A percentile compares a stretch with the other conserved stretches of the same genome.
Conservation (phyloP, 2,797 vertebrate species). For the Acanthopagrus latus region DNA sequence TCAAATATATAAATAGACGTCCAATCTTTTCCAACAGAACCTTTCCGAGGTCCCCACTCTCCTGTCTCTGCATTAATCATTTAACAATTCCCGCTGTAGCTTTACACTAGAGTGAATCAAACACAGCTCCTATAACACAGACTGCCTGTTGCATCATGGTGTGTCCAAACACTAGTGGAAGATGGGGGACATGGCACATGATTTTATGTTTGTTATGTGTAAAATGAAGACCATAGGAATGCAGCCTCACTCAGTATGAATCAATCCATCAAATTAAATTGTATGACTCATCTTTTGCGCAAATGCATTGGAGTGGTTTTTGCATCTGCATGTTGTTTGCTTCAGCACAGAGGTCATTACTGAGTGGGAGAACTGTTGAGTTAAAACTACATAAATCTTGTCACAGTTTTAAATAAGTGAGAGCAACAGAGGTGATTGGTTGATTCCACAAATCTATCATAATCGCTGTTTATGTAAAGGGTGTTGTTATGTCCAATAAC, state of each 20-base stretch:
- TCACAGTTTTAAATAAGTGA: not conserved
- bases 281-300: not conserved
- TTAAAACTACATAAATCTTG: not conserved
- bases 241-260: not conserved
- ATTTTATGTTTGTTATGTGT: not conserved
- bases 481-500: not conserved
- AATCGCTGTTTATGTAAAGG: not conserved
- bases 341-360: not conserved
- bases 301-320: no score
- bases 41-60: not conserved
- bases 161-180: slow-evolving; percentile 15
- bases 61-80: not conserved
- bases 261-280: not conserved
- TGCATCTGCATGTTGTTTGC: no score
- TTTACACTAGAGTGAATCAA: not conserved
- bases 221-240: not conserved
- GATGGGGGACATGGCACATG: not conserved
- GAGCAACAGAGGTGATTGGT: not conserved
- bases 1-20: not conserved
- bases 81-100: not conserved
- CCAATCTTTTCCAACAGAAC: not conserved
- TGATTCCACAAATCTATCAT: not conserved
- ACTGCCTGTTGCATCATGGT: slow-evolving; percentile 13
- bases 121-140: slow-evolving; percentile 7
- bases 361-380: not conserved